Conservation (phyloP, 2,888 invertebrate species). For the Phlogophora meticulosa region DNA sequence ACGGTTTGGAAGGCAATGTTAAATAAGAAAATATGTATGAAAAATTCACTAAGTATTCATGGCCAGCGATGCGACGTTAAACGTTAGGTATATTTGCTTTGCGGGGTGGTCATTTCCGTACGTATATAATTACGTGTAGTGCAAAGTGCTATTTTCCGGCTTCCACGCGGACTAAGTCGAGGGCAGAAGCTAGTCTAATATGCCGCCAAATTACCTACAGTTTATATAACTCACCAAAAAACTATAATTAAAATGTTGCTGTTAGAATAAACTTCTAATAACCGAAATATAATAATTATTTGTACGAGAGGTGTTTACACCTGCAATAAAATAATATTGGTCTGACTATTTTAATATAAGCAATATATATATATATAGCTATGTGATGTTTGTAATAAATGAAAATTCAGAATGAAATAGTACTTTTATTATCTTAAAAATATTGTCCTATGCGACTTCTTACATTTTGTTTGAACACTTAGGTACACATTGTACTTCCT, state of each 20-base stretch:
- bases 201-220: no score
- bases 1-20: no score
- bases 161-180: no score
- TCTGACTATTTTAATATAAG: conserved; percentile 4
- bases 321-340: background rate
- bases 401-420: conserved; percentile 5
- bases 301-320: background rate
- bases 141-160: no score
- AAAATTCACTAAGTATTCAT: no score
- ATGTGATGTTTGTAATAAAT: conserved; percentile 34
- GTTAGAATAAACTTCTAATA: background rate
- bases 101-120: no score
- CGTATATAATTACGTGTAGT: no score
- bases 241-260: background rate
- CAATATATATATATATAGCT: background rate
- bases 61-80: no score
- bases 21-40: no score
- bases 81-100: no score
- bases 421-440: conserved; percentile 35
- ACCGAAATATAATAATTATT: background rate
- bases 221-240: no score
- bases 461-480: background rate
- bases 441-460: background rate
- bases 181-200: no score
- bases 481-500: background rate